Evolutionary conservation across 2,797 vertebrate genomes (phyloP).

Genomic region (Borostomias antarcticus): DNA sequence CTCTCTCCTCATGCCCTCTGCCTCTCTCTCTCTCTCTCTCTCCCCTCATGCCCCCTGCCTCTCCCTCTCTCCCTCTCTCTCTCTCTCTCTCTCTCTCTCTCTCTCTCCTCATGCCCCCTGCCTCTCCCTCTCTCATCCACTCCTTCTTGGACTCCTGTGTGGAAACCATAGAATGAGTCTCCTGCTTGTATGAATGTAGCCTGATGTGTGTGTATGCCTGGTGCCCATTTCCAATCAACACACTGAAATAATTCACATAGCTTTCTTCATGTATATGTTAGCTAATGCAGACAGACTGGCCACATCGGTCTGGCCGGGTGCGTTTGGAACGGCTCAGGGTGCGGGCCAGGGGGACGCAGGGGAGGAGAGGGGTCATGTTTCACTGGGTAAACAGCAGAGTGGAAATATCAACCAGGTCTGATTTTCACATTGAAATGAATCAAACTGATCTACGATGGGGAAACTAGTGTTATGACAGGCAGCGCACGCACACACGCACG

Average conservation of each 20-base stretch:
- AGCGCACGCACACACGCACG: neutral
- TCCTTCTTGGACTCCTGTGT: constrained; percentile 33
- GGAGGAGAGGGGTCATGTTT: constrained; percentile 16
- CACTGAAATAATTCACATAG: constrained; percentile 40
- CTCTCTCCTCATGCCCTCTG: too few relatives aligned
- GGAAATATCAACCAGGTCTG: constrained; percentile 51
- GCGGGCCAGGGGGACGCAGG: constrained; percentile 32
- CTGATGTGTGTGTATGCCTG: too few relatives aligned
- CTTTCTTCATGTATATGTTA: constrained; percentile 25
- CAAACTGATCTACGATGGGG: constrained; percentile 49
- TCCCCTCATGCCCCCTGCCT: too few relatives aligned
- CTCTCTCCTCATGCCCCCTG: too few relatives aligned
- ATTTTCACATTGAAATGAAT: constrained; percentile 56
- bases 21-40: too few relatives aligned
- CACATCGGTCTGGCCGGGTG: constrained; percentile 45
- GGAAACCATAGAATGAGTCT: constrained; percentile 21
- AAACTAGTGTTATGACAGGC: constrained; percentile 50
- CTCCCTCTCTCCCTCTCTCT: too few relatives aligned
- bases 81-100: too few relatives aligned
- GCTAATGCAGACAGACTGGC: constrained; percentile 28
- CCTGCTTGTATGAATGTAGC: too few relatives aligned
- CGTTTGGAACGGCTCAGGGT: constrained; percentile 59
- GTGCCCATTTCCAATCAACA: constrained; percentile 53
- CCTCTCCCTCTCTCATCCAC: constrained; percentile 21
- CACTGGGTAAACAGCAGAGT: constrained; percentile 31